A percentile compares a stretch with the other conserved stretches of the same genome.
These are phyloP conservation scores for Pollenia griseotomentosa DNA, from an alignment of 2,888 invertebrate genomes.

Conservation along the genomic window DNA sequence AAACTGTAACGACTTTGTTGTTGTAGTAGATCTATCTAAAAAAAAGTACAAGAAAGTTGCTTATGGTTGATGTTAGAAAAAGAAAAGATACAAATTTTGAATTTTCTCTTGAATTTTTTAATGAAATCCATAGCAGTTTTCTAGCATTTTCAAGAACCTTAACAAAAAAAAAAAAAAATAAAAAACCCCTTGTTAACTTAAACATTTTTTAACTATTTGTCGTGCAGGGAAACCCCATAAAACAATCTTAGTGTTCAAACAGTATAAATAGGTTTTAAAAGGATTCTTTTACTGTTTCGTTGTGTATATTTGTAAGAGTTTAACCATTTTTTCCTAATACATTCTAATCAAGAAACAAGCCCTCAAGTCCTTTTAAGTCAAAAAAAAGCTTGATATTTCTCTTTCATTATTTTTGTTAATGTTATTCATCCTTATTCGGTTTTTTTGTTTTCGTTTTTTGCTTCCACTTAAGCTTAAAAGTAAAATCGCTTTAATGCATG, in stretches of 20 bases:
- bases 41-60: slow-evolving; percentile 37
- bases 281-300: neutral
- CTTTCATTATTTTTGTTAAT: neutral
- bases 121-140: slow-evolving; percentile 54
- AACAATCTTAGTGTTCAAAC: slow-evolving; percentile 64
- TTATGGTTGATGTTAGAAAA: slow-evolving; percentile 38
- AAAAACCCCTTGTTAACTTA: slow-evolving; percentile 20
- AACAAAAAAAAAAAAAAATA: slow-evolving; percentile 12
- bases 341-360: slow-evolving; percentile 15
- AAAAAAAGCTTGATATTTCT: slow-evolving; percentile 50
- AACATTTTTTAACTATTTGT: neutral
- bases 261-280: slow-evolving; percentile 30
- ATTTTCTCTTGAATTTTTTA: neutral
- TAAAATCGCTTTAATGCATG: slow-evolving; percentile 64
- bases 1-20: slow-evolving; percentile 58
- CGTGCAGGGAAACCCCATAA: slow-evolving; percentile 9
- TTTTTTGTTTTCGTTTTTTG: neutral
- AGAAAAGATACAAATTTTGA: neutral
- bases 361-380: slow-evolving; percentile 61
- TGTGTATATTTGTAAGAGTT: neutral
- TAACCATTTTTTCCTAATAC: slow-evolving; percentile 8
- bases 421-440: neutral
- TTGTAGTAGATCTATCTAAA: neutral
- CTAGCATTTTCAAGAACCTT: neutral
- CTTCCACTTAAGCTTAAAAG: slow-evolving; percentile 40